Conservation (phyloP, 1,140 invertebrate genomes). For the Subanguina moxae region DNA sequence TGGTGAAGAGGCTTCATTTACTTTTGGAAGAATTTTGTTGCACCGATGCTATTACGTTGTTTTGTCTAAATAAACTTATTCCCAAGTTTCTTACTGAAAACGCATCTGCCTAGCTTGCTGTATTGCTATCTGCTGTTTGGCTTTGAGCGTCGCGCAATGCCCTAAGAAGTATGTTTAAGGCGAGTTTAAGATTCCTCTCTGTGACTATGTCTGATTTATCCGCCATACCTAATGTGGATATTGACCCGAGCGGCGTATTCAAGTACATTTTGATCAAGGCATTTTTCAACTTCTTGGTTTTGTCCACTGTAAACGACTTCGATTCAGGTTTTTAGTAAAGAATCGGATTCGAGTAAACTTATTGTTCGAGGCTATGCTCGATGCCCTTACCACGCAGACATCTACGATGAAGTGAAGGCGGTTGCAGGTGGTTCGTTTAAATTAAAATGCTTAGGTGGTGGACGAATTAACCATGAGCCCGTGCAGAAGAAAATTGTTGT, state of each 20-base stretch:
- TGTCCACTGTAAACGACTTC: neutral
- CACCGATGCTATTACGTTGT: too few relatives aligned
- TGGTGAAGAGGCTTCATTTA: constrained; percentile 37
- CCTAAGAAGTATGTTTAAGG: too few relatives aligned
- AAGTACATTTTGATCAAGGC: constrained; percentile 79
- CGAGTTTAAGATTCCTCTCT: too few relatives aligned
- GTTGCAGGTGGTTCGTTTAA: constrained; percentile 67
- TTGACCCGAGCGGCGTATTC: constrained; percentile 74
- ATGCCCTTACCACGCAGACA: constrained; percentile 71
- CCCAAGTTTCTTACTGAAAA: too few relatives aligned
- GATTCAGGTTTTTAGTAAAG: constrained; percentile 29
- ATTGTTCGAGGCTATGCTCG: constrained; percentile 73
- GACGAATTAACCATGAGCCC: constrained; percentile 74
- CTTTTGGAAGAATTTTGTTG: too few relatives aligned
- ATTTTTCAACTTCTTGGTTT: neutral
- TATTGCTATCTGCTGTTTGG: constrained; percentile 6
- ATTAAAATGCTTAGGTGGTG: constrained; percentile 71
- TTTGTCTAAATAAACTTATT: too few relatives aligned
- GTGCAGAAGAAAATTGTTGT: constrained; percentile 73
- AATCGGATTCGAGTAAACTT: constrained; percentile 62
- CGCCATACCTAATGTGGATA: constrained; percentile 71
- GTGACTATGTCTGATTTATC: constrained; percentile 50
- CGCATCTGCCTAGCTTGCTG: too few relatives aligned
- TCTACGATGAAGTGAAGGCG: constrained; percentile 67
- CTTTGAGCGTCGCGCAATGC: too few relatives aligned